These are phyloP conservation scores for Callaeas wilsoni DNA, from an alignment of 2,113 vertebrate genomes.

Conservation along the genomic window DNA sequence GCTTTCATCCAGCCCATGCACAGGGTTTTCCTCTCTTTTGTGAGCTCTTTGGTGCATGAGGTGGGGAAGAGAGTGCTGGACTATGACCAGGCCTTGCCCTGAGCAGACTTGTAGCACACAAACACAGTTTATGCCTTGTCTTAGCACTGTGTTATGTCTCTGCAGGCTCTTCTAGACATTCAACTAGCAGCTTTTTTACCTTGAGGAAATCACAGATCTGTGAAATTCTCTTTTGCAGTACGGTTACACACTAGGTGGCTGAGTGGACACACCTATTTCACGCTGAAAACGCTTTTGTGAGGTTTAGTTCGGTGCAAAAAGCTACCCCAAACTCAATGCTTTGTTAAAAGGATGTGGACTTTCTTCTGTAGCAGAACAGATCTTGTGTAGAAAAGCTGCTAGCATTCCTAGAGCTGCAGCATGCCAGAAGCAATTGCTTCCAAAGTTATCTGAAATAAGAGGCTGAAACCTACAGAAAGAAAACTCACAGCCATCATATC, in stretches of 20 bases:
- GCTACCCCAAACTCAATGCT: fast-evolving
- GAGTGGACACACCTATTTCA: background rate
- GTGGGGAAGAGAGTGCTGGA: background rate
- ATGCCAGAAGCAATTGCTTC: background rate
- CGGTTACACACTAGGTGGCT: background rate
- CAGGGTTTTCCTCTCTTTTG: background rate
- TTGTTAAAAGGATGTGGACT: background rate
- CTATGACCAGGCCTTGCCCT: background rate
- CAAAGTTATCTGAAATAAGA: background rate
- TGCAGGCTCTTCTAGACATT: background rate
- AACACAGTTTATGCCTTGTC: background rate
- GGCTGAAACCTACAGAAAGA: background rate
- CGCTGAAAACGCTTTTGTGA: background rate
- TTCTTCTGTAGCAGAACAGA: background rate
- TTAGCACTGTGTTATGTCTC: background rate
- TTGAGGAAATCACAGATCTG: background rate
- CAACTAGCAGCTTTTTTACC: background rate
- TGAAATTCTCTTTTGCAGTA: background rate
- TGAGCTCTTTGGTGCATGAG: background rate
- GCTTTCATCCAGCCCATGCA: background rate
- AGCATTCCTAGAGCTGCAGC: background rate
- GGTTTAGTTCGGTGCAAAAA: background rate
- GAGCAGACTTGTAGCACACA: background rate
- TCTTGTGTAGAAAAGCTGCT: background rate
- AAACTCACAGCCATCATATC: background rate